These are phyloP conservation scores for Hippocampus abdominalis DNA, from an alignment of 2,113 vertebrate species.

Conservation along the genomic window DNA sequence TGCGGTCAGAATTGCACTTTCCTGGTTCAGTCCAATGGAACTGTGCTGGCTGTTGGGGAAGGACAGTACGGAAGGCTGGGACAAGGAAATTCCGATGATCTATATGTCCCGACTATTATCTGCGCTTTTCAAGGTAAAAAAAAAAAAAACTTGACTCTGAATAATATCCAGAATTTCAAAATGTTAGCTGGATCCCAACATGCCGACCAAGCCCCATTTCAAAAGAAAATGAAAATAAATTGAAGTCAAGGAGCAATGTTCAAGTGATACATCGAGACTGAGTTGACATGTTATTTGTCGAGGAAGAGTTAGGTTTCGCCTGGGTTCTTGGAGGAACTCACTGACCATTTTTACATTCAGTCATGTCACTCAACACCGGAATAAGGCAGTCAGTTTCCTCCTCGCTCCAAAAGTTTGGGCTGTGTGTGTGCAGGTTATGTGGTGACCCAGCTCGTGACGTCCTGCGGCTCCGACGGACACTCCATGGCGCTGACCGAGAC, in stretches of 20 bases:
- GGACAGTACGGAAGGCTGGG: constrained; percentile 79
- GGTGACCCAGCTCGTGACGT: constrained; percentile 77
- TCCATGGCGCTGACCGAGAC: constrained; percentile 79
- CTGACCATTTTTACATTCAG: too few species aligned
- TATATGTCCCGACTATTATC: constrained; percentile 75
- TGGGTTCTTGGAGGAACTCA: too few species aligned
- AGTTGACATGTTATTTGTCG: too few species aligned
- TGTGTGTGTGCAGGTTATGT: constrained; percentile 66
- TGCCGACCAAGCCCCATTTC: too few species aligned
- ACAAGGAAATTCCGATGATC: constrained; percentile 79
- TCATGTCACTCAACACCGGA: too few species aligned
- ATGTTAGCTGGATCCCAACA: neutral
- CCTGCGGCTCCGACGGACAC: constrained; percentile 78
- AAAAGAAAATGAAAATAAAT: too few species aligned
- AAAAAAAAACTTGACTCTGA: too few species aligned
- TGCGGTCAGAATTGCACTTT: constrained; percentile 82
- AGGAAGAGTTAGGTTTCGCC: too few species aligned
- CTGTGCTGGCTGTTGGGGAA: constrained; percentile 76
- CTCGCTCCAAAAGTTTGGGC: too few species aligned
- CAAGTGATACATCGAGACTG: too few species aligned
- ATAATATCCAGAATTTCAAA: neutral
- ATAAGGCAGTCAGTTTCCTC: too few species aligned
- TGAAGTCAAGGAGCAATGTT: too few species aligned
- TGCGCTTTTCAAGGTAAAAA: constrained; percentile 74
- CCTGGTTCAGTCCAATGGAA: constrained; percentile 75